phyloP scores from a whole-genome alignment of 1,140 invertebrate species.

The Eupristina koningsbergeri region DNA sequence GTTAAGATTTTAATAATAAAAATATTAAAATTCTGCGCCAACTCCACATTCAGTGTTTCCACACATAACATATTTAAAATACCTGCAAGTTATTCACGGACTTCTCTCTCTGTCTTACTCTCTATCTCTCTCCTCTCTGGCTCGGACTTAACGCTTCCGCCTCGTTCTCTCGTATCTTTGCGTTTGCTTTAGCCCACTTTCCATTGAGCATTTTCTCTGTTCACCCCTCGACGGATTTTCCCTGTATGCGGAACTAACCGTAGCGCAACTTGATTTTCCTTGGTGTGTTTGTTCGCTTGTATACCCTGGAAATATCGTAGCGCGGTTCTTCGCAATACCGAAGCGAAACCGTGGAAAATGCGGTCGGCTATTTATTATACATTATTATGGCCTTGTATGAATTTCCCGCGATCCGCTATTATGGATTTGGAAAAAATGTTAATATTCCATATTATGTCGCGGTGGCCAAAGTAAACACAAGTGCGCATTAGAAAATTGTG shows the following conservation, averaged over 20 bases:
- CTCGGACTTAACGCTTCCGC: background rate
- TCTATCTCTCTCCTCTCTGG: no score
- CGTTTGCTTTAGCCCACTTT: background rate
- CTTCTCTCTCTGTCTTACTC: background rate
- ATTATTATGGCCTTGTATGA: background rate
- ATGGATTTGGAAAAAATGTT: constrained; percentile 23
- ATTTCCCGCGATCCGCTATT: background rate
- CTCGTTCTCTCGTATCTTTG: background rate
- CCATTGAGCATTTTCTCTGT: background rate
- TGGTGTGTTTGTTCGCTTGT: background rate
- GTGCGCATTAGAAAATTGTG: background rate
- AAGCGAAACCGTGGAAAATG: background rate
- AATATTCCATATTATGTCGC: background rate
- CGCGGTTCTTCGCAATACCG: background rate
- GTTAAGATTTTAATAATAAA: background rate
- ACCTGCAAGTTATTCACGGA: background rate
- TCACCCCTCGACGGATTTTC: background rate
- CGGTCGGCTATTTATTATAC: constrained; percentile 11
- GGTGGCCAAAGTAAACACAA: background rate
- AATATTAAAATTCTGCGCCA: background rate
- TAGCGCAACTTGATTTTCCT: background rate
- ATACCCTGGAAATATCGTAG: background rate
- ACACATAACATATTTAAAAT: background rate
- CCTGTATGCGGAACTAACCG: background rate
- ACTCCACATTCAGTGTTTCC: background rate